These are phyloP conservation scores for Myotis myotis DNA, from an alignment of 2,797 vertebrate genomes.

Conservation along the genomic window DNA sequence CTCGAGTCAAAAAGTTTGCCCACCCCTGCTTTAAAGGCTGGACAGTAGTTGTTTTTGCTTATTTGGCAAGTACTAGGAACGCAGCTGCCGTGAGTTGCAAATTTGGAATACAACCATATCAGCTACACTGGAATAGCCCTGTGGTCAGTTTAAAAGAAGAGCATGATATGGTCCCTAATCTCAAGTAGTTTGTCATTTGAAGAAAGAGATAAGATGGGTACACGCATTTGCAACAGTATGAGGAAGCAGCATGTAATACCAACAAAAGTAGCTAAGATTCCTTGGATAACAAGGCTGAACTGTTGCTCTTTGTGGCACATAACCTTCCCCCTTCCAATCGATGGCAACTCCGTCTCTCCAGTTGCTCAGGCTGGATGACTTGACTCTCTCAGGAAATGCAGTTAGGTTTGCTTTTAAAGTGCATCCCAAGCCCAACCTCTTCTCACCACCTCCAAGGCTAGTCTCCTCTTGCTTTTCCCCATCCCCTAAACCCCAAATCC, in stretches of 20 bases:
- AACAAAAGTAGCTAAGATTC: not conserved
- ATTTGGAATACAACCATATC: not conserved
- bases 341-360: not conserved
- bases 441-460: not conserved
- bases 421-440: not conserved
- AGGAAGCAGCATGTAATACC: not conserved
- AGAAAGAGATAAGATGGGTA: not conserved
- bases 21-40: not conserved
- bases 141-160: not conserved
- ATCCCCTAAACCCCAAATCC: not conserved
- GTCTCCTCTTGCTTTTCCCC: not conserved
- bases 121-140: not conserved
- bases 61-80: not conserved
- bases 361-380: not conserved
- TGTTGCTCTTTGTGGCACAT: not conserved
- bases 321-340: not conserved
- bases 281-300: not conserved
- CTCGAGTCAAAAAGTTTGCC: no score
- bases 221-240: not conserved
- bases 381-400: not conserved
- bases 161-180: not conserved
- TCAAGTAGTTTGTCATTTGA: not conserved
- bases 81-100: not conserved
- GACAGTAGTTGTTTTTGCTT: not conserved
- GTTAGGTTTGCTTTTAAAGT: not conserved